Percentiles rank a stretch among this genome's conserved stretches.
Conservation (phyloP, 2,113 vertebrate genomes). For the Columbina picui region DNA sequence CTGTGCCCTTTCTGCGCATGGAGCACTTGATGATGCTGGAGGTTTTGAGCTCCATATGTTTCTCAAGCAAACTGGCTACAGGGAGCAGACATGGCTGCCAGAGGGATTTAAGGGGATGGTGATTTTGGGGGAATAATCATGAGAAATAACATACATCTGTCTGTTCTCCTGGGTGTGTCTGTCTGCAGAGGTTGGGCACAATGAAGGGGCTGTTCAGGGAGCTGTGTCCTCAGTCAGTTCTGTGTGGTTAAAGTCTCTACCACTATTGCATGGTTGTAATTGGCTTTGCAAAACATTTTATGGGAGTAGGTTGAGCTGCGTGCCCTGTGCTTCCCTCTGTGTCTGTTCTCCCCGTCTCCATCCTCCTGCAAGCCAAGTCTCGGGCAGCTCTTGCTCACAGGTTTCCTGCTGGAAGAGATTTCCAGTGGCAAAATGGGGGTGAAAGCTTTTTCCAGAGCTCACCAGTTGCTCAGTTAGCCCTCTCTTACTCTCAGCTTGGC, state of each 20-base stretch:
- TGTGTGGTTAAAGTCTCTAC: neutral
- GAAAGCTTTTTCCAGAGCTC: neutral
- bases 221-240: neutral
- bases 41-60: neutral
- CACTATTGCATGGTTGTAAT: neutral
- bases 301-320: neutral
- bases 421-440: neutral
- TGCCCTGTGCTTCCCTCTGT: neutral
- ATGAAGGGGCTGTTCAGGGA: neutral
- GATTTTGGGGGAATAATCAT: neutral
- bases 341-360: neutral
- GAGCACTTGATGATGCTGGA: slow-evolving; percentile 13
- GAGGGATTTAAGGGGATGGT: neutral
- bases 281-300: neutral
- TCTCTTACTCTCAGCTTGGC: neutral
- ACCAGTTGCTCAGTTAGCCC: neutral
- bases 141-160: neutral
- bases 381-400: neutral
- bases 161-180: neutral
- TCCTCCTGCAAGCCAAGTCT: neutral
- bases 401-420: neutral
- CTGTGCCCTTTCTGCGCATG: neutral
- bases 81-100: neutral
- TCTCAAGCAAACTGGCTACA: neutral
- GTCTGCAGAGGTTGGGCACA: neutral